Evolutionary conservation across 2,113 vertebrate genomes (phyloP), one percentile per base, ranked within the genome.

Genomic region (Ceyx cyanopectus): DNA sequence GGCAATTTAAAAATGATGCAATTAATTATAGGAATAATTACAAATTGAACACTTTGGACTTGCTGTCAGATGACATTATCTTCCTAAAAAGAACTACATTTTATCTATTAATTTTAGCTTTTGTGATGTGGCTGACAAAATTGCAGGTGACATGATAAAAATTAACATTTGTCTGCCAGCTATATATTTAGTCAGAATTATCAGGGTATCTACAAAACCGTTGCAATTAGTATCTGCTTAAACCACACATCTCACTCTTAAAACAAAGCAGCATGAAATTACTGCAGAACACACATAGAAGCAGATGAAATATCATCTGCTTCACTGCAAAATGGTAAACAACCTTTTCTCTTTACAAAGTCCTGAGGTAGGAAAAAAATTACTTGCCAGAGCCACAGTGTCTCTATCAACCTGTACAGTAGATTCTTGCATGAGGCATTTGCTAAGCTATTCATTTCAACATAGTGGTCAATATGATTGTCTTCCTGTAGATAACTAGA

Each of bases 201-300:
- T 56, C 34, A 72, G 61, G 11, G 6, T 60, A 77, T 51, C 48
- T 57, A 15, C 21, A 48, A 90, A 83, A 88, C 67, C 3, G 5
- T 19, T 12, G 15, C 65, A 70, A 73, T 92, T 83, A 72, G 23
- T 60, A 48, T 62, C 43, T 84, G 62, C 37, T 86, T 88, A 81
- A 86, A 58, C 13, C 23, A 67, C n/a, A 51, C 20, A 48, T 90
- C 81, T 92, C 67, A 30, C 29, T 79, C 41, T 57, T 76, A 57
- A 89, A 92, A 80, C 68, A 83, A 88, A 89, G 75, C 29, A 72
- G 45, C 9, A 50, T 81, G 78, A 89, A 89, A 85, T 86, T 78
- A 66, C 34, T 54, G 74, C 32, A 78, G 68, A 75, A 84, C 62
- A 61, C 51, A 67, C 4, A 79, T 22, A 86, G 73, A 87, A 66